phyloP scores from a whole-genome alignment of 2,888 invertebrate species.

The Chouioia cunea region DNA sequence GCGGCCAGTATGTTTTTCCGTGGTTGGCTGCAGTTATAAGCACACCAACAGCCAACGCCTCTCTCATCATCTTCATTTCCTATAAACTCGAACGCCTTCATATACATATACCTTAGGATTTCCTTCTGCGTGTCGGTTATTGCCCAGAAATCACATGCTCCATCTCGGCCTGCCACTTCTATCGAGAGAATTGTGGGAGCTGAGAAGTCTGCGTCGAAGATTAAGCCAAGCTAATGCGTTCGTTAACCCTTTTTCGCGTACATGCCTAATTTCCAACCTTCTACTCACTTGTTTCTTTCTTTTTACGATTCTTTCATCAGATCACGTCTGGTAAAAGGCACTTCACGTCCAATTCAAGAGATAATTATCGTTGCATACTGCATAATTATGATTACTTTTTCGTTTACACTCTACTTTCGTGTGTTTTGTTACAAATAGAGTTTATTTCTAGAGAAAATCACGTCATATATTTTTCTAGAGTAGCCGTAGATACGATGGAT shows the following conservation, averaged over 20 bases:
- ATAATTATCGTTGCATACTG: not conserved
- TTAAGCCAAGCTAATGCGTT: conserved; percentile 1
- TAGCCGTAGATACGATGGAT: too few relatives aligned
- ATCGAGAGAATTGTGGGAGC: too few relatives aligned
- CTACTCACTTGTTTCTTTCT: not conserved
- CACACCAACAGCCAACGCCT: conserved; percentile 26
- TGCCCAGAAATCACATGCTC: conserved; percentile 15
- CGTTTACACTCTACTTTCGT: too few relatives aligned
- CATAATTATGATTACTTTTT: too few relatives aligned
- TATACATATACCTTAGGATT: not conserved
- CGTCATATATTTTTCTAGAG: too few relatives aligned
- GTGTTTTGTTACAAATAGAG: too few relatives aligned
- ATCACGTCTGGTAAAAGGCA: too few relatives aligned
- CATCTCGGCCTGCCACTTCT: not conserved
- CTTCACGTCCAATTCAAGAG: too few relatives aligned
- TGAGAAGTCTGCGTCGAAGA: not conserved
- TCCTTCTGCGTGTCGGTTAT: not conserved
- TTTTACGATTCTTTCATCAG: not conserved
- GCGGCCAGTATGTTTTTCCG: conserved; percentile 21
- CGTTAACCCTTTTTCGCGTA: conserved; percentile 5
- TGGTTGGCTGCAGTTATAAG: conserved; percentile 19
- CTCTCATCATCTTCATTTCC: conserved; percentile 20
- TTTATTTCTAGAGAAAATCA: too few relatives aligned
- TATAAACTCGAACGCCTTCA: not conserved
- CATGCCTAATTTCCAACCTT: too few relatives aligned